These are phyloP conservation scores for Tetrao urogallus DNA, from an alignment of 2,113 vertebrate species.

Conservation along the genomic window DNA sequence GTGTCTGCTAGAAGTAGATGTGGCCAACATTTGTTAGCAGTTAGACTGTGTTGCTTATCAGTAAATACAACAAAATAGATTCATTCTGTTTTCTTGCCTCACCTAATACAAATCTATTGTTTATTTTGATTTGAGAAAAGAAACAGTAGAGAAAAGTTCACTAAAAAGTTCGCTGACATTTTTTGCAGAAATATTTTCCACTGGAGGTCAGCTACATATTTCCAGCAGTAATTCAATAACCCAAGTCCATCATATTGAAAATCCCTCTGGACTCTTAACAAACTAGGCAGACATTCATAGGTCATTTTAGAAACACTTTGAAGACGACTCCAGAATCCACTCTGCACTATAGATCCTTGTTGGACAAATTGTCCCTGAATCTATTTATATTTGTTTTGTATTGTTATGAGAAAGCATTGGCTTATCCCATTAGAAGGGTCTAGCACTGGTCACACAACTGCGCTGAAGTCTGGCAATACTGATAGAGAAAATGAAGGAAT, in stretches of 20 bases:
- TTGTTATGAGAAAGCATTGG: background rate
- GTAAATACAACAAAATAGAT: slow-evolving; percentile 5
- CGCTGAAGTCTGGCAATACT: background rate
- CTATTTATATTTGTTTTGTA: background rate
- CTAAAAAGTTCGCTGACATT: slow-evolving; percentile 34
- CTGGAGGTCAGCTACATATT: slow-evolving; percentile 41
- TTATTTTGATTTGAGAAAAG: slow-evolving; percentile 68
- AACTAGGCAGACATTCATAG: slow-evolving; percentile 13
- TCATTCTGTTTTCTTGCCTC: slow-evolving; percentile 48
- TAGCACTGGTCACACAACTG: background rate
- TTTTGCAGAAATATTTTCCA: slow-evolving; percentile 45
- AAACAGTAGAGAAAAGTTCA: slow-evolving; percentile 51
- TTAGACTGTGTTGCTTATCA: background rate
- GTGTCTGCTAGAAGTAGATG: background rate
- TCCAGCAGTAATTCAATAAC: slow-evolving; percentile 68
- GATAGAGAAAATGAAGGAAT: background rate
- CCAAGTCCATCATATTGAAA: slow-evolving; percentile 20
- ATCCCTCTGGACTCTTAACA: slow-evolving; percentile 22
- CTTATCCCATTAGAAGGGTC: background rate
- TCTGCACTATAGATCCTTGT: slow-evolving; percentile 15
- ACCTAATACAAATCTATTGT: slow-evolving; percentile 24
- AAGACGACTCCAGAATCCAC: slow-evolving; percentile 30
- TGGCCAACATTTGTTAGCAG: slow-evolving; percentile 23
- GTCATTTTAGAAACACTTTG: slow-evolving; percentile 56
- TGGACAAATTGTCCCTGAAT: slow-evolving; percentile 35